phyloP scores from a whole-genome alignment of 1,140 invertebrate genomes.

The Bradysia coprophila region DNA sequence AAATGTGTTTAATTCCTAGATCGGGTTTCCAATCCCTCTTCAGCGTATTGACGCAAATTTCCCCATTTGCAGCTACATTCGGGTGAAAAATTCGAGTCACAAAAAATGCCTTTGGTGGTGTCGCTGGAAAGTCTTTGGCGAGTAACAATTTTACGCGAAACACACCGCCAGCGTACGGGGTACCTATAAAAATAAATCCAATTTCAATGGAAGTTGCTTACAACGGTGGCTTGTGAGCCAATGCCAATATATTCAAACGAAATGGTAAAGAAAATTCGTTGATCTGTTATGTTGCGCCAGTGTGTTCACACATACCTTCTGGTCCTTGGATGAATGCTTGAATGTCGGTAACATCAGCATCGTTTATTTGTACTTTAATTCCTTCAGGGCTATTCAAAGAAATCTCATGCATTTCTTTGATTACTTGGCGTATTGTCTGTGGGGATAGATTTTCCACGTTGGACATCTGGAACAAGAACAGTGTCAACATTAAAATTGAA shows the following conservation, averaged over 20 bases:
- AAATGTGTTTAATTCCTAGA: constrained; percentile 88
- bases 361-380: constrained; percentile 71
- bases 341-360: constrained; percentile 82
- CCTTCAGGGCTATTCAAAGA: constrained; percentile 57
- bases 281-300: no score
- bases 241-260: no score
- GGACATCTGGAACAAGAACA: constrained; percentile 35
- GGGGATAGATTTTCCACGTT: constrained; percentile 88
- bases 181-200: constrained; percentile 40
- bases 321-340: constrained; percentile 81
- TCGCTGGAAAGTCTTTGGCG: constrained; percentile 82
- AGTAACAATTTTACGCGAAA: constrained; percentile 82
- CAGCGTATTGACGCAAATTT: constrained; percentile 94
- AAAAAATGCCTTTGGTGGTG: constrained; percentile 89
- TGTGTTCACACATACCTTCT: constrained; percentile 34
- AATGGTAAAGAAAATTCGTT: no score
- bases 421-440: constrained; percentile 71
- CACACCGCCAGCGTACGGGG: constrained; percentile 65
- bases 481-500: no score
- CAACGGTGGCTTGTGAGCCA: no score
- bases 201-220: no score
- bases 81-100: constrained; percentile 96
- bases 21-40: constrained; percentile 96
- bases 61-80: constrained; percentile 84
- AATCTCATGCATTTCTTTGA: constrained; percentile 66